phyloP scores from a whole-genome alignment of 2,797 vertebrate species.

The Coccyzus lansbergi region DNA sequence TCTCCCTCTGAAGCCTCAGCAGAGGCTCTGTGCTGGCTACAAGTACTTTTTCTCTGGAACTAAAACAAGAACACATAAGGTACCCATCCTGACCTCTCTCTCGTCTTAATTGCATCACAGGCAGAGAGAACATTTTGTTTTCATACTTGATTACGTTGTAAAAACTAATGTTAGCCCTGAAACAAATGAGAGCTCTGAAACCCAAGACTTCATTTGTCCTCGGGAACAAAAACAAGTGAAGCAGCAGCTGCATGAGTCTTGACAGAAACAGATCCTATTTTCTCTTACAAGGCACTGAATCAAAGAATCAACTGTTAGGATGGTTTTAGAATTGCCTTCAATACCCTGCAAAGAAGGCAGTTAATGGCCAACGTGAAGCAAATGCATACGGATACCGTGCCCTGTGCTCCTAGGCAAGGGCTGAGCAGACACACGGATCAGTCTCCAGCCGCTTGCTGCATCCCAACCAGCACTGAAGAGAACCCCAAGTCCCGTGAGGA shows the following conservation, averaged over 20 bases:
- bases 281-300: not conserved
- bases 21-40: not conserved
- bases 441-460: not conserved
- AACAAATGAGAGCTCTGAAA: not conserved
- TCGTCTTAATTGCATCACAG: not conserved
- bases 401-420: not conserved
- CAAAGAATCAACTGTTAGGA: not conserved
- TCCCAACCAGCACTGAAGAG: not conserved
- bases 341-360: not conserved
- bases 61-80: not conserved
- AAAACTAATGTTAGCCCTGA: not conserved
- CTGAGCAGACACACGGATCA: accelerated
- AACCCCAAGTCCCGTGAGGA: not conserved
- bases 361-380: not conserved
- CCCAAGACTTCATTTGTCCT: not conserved
- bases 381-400: accelerated
- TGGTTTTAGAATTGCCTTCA: not conserved
- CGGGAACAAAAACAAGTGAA: not conserved
- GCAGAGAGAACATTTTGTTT: conserved; percentile 27
- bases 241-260: not conserved
- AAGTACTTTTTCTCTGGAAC: not conserved
- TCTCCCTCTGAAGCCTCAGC: not conserved
- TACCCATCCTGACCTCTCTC: not conserved
- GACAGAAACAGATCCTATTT: not conserved
- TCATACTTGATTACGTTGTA: not conserved